These are phyloP conservation scores for Paguma larvata DNA, from an alignment of 2,797 vertebrate genomes.

Conservation along the genomic window DNA sequence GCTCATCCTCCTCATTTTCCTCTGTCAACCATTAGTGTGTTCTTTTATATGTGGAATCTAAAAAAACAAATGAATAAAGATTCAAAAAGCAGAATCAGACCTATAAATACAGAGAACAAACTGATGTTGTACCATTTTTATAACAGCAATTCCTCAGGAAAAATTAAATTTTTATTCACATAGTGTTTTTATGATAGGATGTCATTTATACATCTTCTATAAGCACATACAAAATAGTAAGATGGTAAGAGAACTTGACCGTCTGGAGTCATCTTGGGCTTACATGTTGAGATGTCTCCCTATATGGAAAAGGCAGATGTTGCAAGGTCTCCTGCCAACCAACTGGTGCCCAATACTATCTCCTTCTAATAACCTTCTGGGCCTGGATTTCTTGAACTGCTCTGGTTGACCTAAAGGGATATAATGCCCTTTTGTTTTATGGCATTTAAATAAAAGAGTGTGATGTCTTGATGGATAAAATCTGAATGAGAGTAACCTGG, in stretches of 20 bases:
- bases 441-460: too few relatives aligned
- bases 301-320: too few relatives aligned
- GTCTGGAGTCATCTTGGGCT: too few relatives aligned
- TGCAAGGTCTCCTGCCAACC: too few relatives aligned
- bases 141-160: background rate
- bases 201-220: background rate
- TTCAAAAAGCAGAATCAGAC: background rate
- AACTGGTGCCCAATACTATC: too few relatives aligned
- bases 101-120: background rate
- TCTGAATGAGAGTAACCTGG: too few relatives aligned
- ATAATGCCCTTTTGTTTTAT: too few relatives aligned
- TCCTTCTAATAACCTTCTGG: too few relatives aligned
- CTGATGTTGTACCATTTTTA: background rate
- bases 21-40: background rate
- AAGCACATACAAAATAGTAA: background rate
- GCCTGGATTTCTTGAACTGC: too few relatives aligned
- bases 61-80: background rate
- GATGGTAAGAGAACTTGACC: background rate
- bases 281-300: too few relatives aligned
- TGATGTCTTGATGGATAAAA: too few relatives aligned
- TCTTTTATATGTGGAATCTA: background rate
- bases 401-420: too few relatives aligned
- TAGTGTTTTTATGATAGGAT: background rate
- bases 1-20: background rate
- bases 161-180: background rate